Base-by-base conservation (phyloP, 64 coral and sea anemone species). In the Orbicella faveolata region DNA sequence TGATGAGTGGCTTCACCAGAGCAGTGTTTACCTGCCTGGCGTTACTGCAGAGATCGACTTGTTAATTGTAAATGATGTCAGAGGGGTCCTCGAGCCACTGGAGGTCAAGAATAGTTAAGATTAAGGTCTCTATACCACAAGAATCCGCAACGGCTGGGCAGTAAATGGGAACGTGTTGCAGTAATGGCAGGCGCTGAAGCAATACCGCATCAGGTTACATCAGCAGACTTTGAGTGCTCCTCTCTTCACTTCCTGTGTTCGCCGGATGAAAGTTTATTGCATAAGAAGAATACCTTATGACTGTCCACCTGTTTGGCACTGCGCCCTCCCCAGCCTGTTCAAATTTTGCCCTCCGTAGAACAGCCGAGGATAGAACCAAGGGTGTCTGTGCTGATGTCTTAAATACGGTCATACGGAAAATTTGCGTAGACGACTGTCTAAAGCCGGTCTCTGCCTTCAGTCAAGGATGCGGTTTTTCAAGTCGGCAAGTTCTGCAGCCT, bases 351-450 rank as follows among this genome's bases (percentile, higher is more conserved):
- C 61, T 89, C 3, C 89, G 87, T 4, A 41, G 0, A 41, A 41
- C 39, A 41, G 39, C 92, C 23, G 79, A 89, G 26, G 87, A 94
- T 25, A 89, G 84, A 53, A 33, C 36, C 11, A 25, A 64, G 21
- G 26, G 76, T 69, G 82, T 90, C 53, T 36, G 61, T n/a, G 9
- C 62, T n/a, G 48, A 48, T 33, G 77, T 79, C 10, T 51, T 74
- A 16, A 81, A 33, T 61, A 90, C 88, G 0, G 88, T 90, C 23
- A 73, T 75, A 36, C 72, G 48, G 70, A 90, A 90, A 53, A 82
- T 90, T 3, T 94, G 84, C 67, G 92, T 94, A 6, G 91, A 78
- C 23, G 86, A 88, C 21, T 88, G 86, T 30, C 76, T 92, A 9
- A 92, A 92, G 21, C 87, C 90, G 30, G 30, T 30, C 30, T 30